Evolutionary conservation across 2,888 invertebrate genomes (phyloP).

Genomic region (Operophtera brumata): DNA sequence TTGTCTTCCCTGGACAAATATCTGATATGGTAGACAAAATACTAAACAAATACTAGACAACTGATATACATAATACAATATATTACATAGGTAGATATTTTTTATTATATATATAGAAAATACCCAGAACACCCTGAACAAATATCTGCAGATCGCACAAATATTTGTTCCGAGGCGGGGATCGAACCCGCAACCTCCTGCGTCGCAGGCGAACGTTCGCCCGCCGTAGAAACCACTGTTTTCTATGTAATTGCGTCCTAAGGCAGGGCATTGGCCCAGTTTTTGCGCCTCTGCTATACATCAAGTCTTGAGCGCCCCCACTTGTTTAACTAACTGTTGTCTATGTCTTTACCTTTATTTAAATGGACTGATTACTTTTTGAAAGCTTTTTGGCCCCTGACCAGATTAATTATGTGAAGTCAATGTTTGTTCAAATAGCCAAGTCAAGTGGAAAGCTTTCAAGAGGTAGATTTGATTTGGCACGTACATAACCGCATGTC

Average conservation of each 20-base stretch:
- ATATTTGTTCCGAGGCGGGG: too few species aligned
- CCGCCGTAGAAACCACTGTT: too few species aligned
- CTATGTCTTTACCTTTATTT: neutral
- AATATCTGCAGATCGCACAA: too few species aligned
- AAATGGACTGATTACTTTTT: slow-evolving; percentile 17
- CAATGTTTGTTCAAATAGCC: neutral
- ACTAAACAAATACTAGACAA: too few species aligned
- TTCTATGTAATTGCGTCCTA: slow-evolving; percentile 12
- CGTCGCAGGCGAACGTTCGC: too few species aligned
- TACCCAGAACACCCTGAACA: too few species aligned
- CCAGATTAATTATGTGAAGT: neutral
- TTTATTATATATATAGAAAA: too few species aligned
- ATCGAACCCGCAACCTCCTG: too few species aligned
- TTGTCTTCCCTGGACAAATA: too few species aligned
- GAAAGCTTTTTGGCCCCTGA: slow-evolving; percentile 4
- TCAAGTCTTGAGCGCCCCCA: slow-evolving; percentile 34
- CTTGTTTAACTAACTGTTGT: slow-evolving; percentile 23
- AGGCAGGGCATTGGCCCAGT: slow-evolving; percentile 47
- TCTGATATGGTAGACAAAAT: too few species aligned
- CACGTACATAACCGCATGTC: slow-evolving; percentile 14
- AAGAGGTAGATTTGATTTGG: slow-evolving; percentile 5
- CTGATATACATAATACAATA: too few species aligned
- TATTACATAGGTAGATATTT: too few species aligned
- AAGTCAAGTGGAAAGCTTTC: slow-evolving; percentile 9
- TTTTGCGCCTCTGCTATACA: slow-evolving; percentile 43